Conservation (phyloP, 2,797 vertebrate species). For the Melanotaenia nigrans region DNA sequence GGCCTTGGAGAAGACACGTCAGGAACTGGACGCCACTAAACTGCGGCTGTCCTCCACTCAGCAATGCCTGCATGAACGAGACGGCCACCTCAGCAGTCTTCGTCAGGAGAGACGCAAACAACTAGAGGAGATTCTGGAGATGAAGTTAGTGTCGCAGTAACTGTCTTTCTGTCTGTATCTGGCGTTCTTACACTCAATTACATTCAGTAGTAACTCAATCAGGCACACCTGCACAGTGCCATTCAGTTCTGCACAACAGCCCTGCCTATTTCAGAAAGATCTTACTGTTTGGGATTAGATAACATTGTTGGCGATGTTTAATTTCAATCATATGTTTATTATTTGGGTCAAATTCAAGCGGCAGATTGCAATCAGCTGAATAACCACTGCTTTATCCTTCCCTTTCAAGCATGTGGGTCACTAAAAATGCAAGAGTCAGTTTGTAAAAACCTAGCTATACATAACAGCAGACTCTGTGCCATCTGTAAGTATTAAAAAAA, state of each 20-base stretch:
- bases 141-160: constrained; percentile 89
- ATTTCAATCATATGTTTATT: constrained; percentile 5
- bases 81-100: constrained; percentile 89
- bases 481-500: too few relatives aligned
- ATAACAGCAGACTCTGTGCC: not conserved
- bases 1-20: constrained; percentile 92
- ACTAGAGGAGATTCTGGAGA: constrained; percentile 95
- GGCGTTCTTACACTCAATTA: not conserved
- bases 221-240: not conserved
- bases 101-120: constrained; percentile 91
- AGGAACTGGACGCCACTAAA: constrained; percentile 93
- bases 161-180: not conserved
- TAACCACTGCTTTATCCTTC: not conserved
- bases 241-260: not conserved
- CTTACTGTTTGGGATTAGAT: not conserved
- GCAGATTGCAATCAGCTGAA: not conserved
- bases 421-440: not conserved
- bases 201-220: not conserved
- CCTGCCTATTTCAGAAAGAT: not conserved
- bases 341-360: not conserved
- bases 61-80: constrained; percentile 91
- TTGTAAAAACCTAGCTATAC: not conserved
- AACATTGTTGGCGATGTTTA: not conserved
- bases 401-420: not conserved
- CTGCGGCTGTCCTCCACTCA: constrained; percentile 92